phyloP scores from a whole-genome alignment of 2,797 vertebrate species.

The Gymnocypris eckloni region DNA sequence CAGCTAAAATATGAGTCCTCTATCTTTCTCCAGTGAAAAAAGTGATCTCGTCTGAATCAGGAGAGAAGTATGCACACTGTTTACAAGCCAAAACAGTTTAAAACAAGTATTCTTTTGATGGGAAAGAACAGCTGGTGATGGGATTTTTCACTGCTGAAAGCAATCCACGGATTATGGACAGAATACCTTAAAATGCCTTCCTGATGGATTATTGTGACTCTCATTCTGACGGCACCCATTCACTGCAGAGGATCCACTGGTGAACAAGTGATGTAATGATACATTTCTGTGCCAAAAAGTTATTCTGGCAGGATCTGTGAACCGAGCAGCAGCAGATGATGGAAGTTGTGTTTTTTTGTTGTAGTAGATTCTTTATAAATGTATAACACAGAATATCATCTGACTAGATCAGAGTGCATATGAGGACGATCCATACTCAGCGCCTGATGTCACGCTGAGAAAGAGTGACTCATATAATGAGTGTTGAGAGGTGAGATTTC shows the following conservation, averaged over 20 bases:
- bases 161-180: background rate
- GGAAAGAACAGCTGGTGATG: background rate
- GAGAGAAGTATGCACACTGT: background rate
- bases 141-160: too few species aligned
- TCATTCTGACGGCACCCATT: background rate
- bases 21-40: too few species aligned
- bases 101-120: background rate
- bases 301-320: background rate
- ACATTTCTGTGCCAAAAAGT: background rate
- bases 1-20: background rate
- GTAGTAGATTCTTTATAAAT: background rate
- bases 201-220: background rate
- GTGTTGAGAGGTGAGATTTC: slow-evolving; percentile 1
- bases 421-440: slow-evolving; percentile 25
- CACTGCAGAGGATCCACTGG: background rate
- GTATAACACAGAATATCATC: background rate
- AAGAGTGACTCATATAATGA: slow-evolving; percentile 5
- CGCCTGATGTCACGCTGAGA: background rate
- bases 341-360: background rate
- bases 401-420: background rate
- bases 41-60: background rate
- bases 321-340: background rate
- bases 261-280: background rate
- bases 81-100: background rate
- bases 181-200: background rate